A percentile compares a stretch with the other conserved stretches of the same genome.
Conservation (phyloP, 2,888 invertebrate genomes). For the Megamerina dolium region DNA sequence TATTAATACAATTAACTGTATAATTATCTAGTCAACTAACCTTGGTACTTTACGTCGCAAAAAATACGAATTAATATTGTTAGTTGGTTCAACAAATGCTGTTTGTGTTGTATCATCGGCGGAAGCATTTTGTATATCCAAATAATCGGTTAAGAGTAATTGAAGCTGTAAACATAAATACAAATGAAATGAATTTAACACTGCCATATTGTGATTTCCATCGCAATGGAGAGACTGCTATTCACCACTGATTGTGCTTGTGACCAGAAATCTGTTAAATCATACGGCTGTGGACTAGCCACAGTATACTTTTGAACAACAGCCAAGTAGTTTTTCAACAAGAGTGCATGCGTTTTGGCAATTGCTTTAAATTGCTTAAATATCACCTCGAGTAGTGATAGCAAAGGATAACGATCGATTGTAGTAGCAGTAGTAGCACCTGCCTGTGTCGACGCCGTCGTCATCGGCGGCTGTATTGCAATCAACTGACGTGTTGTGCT, state of each 20-base stretch:
- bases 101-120: constrained; percentile 56
- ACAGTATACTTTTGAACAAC: constrained; percentile 57
- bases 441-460: constrained; percentile 5
- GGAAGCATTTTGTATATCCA: constrained; percentile 74
- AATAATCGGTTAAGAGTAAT: constrained; percentile 75
- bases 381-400: constrained; percentile 65
- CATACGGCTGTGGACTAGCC: constrained; percentile 52
- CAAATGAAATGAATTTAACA: not conserved
- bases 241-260: constrained; percentile 83
- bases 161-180: constrained; percentile 61
- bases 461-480: constrained; percentile 49
- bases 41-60: constrained; percentile 45
- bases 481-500: constrained; percentile 72
- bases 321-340: constrained; percentile 60
- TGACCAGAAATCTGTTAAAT: constrained; percentile 78
- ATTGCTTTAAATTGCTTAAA: constrained; percentile 79
- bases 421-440: constrained; percentile 30
- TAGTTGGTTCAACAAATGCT: constrained; percentile 46
- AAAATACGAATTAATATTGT: constrained; percentile 52
- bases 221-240: too few species aligned
- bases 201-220: too few species aligned
- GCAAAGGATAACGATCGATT: constrained; percentile 47
- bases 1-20: not conserved
- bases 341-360: constrained; percentile 66
- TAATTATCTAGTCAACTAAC: too few species aligned